Percentiles rank a stretch among this genome's conserved stretches.
These are phyloP conservation scores for Dione vanillae DNA, from an alignment of 2,888 invertebrate species.

Conservation along the genomic window DNA sequence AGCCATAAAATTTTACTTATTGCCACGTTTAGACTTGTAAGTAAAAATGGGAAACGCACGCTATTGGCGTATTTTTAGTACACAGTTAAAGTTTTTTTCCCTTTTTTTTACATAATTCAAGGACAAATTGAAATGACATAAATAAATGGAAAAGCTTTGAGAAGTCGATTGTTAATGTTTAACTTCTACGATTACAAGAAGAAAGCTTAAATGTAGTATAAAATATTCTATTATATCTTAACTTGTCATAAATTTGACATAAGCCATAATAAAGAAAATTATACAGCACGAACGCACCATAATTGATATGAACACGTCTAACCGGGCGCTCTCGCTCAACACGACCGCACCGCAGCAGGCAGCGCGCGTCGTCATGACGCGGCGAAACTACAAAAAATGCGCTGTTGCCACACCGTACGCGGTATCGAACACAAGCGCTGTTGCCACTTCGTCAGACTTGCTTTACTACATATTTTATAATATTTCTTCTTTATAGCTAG, in stretches of 20 bases:
- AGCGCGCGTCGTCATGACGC: conserved; percentile 60
- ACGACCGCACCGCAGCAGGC: conserved; percentile 40
- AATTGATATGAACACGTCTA: conserved; percentile 38
- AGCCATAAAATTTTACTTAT: background rate
- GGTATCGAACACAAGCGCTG: conserved; percentile 61
- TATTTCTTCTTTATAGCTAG: conserved; percentile 48
- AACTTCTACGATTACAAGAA: background rate
- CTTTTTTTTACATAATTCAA: background rate
- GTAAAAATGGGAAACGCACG: background rate
- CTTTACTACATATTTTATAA: conserved; percentile 54
- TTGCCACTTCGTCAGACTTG: conserved; percentile 65
- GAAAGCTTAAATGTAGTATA: background rate
- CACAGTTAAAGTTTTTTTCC: too few species aligned
- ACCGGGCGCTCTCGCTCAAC: conserved; percentile 39
- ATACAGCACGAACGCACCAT: conserved; percentile 32
- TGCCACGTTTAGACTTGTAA: background rate
- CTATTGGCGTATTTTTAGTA: too few species aligned
- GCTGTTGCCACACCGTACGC: conserved; percentile 61
- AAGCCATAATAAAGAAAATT: conserved; percentile 20
- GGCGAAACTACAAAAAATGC: conserved; percentile 62
- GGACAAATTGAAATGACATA: too few species aligned
- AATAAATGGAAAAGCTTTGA: background rate
- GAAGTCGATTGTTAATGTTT: background rate
- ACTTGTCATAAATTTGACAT: conserved; percentile 6
- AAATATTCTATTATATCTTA: background rate